A percentile compares a stretch with the other conserved stretches of the same genome.
Conservation (phyloP, 2,113 vertebrate species). For the Mustelus asterias region DNA sequence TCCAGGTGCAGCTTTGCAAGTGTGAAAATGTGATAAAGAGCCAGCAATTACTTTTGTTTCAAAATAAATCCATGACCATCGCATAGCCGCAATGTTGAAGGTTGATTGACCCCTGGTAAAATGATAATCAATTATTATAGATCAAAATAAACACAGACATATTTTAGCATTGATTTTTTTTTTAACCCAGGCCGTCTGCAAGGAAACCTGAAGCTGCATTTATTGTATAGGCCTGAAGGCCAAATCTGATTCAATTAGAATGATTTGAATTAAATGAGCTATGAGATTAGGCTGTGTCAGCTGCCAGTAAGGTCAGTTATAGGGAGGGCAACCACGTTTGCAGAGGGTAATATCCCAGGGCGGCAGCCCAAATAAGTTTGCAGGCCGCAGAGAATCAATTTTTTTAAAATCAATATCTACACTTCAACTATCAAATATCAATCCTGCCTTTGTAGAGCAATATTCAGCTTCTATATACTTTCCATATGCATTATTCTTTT, state of each 20-base stretch:
- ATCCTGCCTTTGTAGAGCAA: not conserved
- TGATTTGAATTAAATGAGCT: not conserved
- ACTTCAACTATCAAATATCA: not conserved
- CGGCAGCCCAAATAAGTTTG: not conserved
- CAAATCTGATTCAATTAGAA: not conserved
- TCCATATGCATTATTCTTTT: not conserved
- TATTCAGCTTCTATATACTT: not conserved
- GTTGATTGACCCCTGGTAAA: not conserved
- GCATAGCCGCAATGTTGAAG: not conserved
- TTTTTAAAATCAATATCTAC: not conserved
- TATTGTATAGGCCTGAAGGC: not conserved
- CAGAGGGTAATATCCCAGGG: not conserved
- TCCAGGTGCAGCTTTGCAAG: not conserved
- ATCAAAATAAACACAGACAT: not conserved
- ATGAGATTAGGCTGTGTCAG: not conserved
- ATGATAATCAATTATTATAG: not conserved
- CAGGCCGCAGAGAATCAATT: not conserved
- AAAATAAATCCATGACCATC: not conserved
- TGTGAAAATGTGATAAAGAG: conserved; percentile 24
- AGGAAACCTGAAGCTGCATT: not conserved
- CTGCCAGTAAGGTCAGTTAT: not conserved
- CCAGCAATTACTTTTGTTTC: not conserved
- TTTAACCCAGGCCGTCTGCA: not conserved
- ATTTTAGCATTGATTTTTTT: not conserved
- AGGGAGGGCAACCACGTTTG: not conserved